Base-by-base conservation (phyloP, 2,888 invertebrate species). In the Mantis religiosa region DNA sequence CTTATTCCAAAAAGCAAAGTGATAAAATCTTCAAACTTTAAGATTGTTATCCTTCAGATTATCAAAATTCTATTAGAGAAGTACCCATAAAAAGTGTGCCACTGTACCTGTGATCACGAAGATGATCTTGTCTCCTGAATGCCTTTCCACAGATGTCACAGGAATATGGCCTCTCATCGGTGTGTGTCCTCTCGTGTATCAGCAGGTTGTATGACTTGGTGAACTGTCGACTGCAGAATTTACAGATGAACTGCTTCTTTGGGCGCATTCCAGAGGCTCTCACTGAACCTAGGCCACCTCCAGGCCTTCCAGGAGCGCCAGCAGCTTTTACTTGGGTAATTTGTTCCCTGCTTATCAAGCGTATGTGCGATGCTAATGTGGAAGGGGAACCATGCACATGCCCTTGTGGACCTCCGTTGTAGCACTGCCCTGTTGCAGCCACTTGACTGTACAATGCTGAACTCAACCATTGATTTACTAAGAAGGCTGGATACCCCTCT, bases 201-300 rank as follows among this genome's bases (percentile, higher is more conserved):
- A 99, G 95, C 91, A 99, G 95, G 93, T 99, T 99, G 95, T 99
- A 99, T 87, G 98, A 98, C 93, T 99, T 99, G 91, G 99, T 99
- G 94, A 99, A 99, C 93, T 99, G 98, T 82, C 99, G 96, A 93
- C 98, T 97, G 94, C 99, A 99, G 94, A 97, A 99, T 94, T 98
- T 98, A 95, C 99, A 99, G 92, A 99, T 99, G 94, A 98, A 99
- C 94, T 99, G 95, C 93, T 96, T 96, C 93, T 96, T 95, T 91
- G 95, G 95, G 90, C 95, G 93, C 94, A 93, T 93, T 94, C 94
- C 93, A 91, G 94, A 93, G 92, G 94, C 92, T 92, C 93, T 92
- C 92, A 93, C 93, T 30, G 88, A 86, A 14, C 89, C 92, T 87
- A 93, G 93, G 92, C 93, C 93, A 92, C 88, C 85, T n/a, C 86